phyloP scores from a whole-genome alignment of 2,888 invertebrate species.

The Tetheella fluctuosa region DNA sequence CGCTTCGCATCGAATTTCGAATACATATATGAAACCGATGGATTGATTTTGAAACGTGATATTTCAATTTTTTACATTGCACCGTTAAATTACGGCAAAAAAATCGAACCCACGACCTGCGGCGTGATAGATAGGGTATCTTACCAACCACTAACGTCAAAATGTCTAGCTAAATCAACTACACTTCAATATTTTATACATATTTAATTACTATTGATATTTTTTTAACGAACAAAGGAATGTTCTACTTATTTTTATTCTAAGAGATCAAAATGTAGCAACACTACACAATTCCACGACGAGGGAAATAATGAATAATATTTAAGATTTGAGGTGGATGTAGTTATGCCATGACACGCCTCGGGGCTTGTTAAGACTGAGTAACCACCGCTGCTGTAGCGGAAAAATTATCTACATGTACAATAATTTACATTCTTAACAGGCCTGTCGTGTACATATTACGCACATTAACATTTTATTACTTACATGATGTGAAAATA shows the following conservation, averaged over 20 bases:
- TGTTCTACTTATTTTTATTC: neutral
- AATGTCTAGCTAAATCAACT: too few species aligned
- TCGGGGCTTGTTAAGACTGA: slow-evolving; percentile 24
- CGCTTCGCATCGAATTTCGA: neutral
- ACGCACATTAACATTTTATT: slow-evolving; percentile 13
- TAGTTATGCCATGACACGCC: slow-evolving; percentile 36
- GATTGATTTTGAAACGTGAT: slow-evolving; percentile 4
- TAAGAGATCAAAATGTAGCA: slow-evolving; percentile 26
- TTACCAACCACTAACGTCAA: too few species aligned
- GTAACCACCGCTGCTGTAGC: slow-evolving; percentile 15
- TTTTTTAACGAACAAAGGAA: too few species aligned
- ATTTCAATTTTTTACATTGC: too few species aligned
- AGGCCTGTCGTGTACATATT: slow-evolving; percentile 5
- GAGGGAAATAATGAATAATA: slow-evolving; percentile 42
- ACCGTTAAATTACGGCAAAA: too few species aligned
- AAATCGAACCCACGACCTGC: too few species aligned
- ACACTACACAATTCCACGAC: slow-evolving; percentile 22
- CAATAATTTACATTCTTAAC: neutral
- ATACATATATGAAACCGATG: neutral
- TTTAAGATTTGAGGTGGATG: slow-evolving; percentile 23
- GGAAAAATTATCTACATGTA: slow-evolving; percentile 5
- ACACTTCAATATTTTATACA: too few species aligned
- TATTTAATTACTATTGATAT: neutral
- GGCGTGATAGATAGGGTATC: too few species aligned
- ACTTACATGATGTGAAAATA: neutral